Conservation (phyloP, 2,888 invertebrate genomes). For the Dione vanillae region DNA sequence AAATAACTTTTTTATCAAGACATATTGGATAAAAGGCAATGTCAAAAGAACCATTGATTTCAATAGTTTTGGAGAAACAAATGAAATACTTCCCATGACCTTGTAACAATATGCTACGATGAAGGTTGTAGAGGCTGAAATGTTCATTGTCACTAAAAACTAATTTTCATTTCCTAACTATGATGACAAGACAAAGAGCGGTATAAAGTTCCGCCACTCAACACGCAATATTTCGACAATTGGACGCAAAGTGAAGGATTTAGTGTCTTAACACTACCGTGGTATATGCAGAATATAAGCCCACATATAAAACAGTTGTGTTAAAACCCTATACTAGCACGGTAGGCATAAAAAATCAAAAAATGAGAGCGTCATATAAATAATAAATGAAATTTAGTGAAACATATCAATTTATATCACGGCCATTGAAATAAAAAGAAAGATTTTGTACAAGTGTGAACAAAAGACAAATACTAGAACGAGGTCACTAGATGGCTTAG, state of each 20-base stretch:
- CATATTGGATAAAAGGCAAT: constrained; percentile 1
- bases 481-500: constrained; percentile 52
- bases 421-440: constrained; percentile 31
- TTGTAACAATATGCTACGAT: constrained; percentile 33
- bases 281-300: too few relatives aligned
- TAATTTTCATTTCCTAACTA: too few relatives aligned
- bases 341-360: too few relatives aligned
- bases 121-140: background rate
- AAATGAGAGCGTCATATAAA: background rate
- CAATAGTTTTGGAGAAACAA: constrained; percentile 3
- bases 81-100: constrained; percentile 39
- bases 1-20: background rate
- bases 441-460: constrained; percentile 36
- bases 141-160: background rate
- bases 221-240: too few relatives aligned
- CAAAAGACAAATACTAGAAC: constrained; percentile 39
- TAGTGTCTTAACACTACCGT: too few relatives aligned
- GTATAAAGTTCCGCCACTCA: too few relatives aligned
- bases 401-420: background rate
- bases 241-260: too few relatives aligned
- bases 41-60: background rate
- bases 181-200: too few relatives aligned
- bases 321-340: too few relatives aligned
- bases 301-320: too few relatives aligned
- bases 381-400: background rate